Percentiles rank a stretch among this genome's conserved stretches.
Evolutionary conservation across 2,888 invertebrate species (phyloP).

Genomic region (Drymonia ruficornis): DNA sequence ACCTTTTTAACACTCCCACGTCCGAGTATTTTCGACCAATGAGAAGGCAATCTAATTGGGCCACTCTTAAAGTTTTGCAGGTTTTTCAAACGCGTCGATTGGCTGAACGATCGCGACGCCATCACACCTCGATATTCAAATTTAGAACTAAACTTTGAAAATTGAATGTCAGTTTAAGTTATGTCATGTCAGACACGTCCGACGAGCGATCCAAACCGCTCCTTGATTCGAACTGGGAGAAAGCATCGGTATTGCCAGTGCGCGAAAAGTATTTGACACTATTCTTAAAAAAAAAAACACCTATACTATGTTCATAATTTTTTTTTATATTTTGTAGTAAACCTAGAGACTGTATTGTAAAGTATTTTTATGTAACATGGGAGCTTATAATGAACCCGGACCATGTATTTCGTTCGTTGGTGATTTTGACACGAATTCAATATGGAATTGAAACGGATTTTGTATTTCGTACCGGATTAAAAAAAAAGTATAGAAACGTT

Average conservation of each 20-base stretch:
- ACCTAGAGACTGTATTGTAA: too few species aligned
- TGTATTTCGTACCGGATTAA: too few species aligned
- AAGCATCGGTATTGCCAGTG: neutral
- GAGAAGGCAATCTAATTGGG: slow-evolving; percentile 63
- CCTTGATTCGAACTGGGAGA: neutral
- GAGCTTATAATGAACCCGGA: too few species aligned
- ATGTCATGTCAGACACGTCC: neutral
- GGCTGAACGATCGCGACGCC: slow-evolving; percentile 53
- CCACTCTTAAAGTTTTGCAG: slow-evolving; percentile 64
- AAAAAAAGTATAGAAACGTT: too few species aligned
- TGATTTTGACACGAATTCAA: too few species aligned
- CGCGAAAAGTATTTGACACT: neutral
- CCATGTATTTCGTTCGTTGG: too few species aligned
- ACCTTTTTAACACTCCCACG: slow-evolving; percentile 52
- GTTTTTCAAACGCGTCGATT: slow-evolving; percentile 52
- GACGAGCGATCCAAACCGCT: neutral
- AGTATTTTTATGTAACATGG: too few species aligned
- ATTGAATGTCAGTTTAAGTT: neutral
- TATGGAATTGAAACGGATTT: too few species aligned
- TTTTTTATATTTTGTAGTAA: too few species aligned
- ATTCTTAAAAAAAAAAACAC: neutral
- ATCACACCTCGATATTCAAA: slow-evolving; percentile 28
- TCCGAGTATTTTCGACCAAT: slow-evolving; percentile 71
- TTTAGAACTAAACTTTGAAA: neutral
- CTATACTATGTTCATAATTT: too few species aligned